Evolutionary conservation across 2,888 invertebrate species (phyloP).

Genomic region (Leptopilina drosophilae): DNA sequence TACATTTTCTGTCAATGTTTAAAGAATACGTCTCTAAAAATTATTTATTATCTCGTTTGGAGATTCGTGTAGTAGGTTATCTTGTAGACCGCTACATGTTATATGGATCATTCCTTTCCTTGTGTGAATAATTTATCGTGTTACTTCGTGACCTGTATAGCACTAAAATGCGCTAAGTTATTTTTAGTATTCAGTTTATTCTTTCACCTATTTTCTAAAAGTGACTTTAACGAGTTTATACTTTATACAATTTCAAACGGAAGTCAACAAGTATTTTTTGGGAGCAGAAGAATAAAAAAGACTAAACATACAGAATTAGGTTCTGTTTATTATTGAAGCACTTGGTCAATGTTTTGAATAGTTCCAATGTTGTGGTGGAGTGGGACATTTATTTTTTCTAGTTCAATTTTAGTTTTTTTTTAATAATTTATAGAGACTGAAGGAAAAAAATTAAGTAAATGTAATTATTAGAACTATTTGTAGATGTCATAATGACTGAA

Average conservation of each 20-base stretch:
- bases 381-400: background rate
- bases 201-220: constrained; percentile 29
- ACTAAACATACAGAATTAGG: background rate
- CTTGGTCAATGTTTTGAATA: background rate
- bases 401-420: too few relatives aligned
- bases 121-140: constrained; percentile 25
- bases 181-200: constrained; percentile 19
- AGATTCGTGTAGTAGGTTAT: constrained; percentile 34
- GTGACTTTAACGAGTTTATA: constrained; percentile 25
- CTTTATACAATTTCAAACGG: background rate
- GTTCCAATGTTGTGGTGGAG: background rate
- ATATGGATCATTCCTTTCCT: constrained; percentile 25
- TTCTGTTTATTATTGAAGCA: background rate
- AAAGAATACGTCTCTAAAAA: constrained; percentile 19
- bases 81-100: constrained; percentile 21
- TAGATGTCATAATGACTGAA: too few relatives aligned
- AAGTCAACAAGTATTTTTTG: constrained; percentile 4
- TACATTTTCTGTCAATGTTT: constrained; percentile 11
- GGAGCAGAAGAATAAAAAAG: background rate
- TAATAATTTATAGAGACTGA: too few relatives aligned
- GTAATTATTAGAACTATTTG: too few relatives aligned
- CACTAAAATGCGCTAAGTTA: constrained; percentile 27
- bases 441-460: background rate
- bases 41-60: constrained; percentile 27
- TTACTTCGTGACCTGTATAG: constrained; percentile 14